phyloP scores from a whole-genome alignment of 2,113 vertebrate genomes.

The Rhabdomys dilectus region DNA sequence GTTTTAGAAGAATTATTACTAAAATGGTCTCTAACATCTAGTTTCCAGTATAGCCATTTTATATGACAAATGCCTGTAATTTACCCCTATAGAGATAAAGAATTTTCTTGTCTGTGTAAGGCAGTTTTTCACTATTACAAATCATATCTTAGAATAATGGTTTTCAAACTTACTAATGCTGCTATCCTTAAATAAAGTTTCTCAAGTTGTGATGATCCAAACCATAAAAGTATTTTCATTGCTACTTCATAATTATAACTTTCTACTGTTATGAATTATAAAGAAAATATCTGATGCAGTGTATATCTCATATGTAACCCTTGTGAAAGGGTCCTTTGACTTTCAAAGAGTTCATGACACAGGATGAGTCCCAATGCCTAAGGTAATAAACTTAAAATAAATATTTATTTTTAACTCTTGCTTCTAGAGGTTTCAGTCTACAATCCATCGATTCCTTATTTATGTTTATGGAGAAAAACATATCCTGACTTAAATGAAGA shows the following conservation, averaged over 20 bases:
- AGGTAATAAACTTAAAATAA: background rate
- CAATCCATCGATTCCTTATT: background rate
- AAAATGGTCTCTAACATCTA: background rate
- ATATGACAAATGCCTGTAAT: background rate
- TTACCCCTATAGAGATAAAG: background rate
- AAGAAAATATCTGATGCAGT: background rate
- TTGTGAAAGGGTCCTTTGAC: background rate
- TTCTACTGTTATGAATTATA: background rate
- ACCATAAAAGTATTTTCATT: background rate
- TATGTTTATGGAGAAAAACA: background rate
- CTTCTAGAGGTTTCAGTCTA: background rate
- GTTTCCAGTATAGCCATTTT: background rate
- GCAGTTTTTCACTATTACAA: background rate
- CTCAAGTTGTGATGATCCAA: background rate
- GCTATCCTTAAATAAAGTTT: background rate
- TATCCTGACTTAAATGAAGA: background rate
- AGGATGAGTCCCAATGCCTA: background rate
- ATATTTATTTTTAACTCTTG: background rate
- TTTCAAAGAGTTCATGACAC: background rate
- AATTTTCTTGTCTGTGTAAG: background rate
- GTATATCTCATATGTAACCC: background rate
- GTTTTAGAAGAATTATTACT: background rate
- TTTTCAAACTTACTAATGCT: background rate
- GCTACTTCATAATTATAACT: background rate
- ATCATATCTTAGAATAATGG: background rate